phyloP scores from a whole-genome alignment of 2,797 vertebrate genomes.

The Hylomyscus alleni region DNA sequence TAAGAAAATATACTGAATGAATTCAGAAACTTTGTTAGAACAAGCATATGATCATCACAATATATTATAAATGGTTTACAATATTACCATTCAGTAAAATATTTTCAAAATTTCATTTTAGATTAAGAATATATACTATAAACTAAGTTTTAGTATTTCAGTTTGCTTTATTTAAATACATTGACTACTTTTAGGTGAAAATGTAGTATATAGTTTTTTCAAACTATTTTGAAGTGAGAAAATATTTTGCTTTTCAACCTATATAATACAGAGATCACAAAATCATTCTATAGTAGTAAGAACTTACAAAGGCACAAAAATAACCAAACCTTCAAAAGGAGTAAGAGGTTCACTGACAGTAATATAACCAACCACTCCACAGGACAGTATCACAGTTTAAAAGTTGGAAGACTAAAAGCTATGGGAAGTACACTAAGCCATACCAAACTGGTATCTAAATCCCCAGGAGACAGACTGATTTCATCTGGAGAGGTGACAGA shows the following conservation, averaged over 20 bases:
- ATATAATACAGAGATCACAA: constrained; percentile 51
- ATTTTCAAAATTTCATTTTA: constrained; percentile 50
- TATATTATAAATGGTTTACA: neutral
- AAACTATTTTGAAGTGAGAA: constrained; percentile 62
- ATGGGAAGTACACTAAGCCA: constrained; percentile 73
- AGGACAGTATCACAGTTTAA: constrained; percentile 38
- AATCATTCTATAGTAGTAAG: constrained; percentile 60
- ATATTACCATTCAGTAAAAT: constrained; percentile 41
- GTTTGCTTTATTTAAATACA: constrained; percentile 18
- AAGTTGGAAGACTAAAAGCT: constrained; percentile 47
- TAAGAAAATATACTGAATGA: constrained; percentile 49
- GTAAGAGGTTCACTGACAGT: constrained; percentile 29
- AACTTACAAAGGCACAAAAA: constrained; percentile 52
- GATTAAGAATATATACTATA: constrained; percentile 25
- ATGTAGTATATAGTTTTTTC: neutral
- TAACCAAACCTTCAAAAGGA: constrained; percentile 22
- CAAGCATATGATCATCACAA: constrained; percentile 24
- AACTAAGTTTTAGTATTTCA: constrained; percentile 56
- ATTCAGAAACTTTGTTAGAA: constrained; percentile 27
- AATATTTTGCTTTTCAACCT: constrained; percentile 63
- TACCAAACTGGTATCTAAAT: constrained; percentile 95
- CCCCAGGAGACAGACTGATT: constrained; percentile 95
- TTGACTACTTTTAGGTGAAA: constrained; percentile 36
- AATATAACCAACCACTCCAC: constrained; percentile 1
- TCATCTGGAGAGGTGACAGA: constrained; percentile 97